A percentile compares a stretch with the other conserved stretches of the same genome.
Evolutionary conservation across 2,888 invertebrate genomes (phyloP).

Genomic region (Lumbricus terrestris): DNA sequence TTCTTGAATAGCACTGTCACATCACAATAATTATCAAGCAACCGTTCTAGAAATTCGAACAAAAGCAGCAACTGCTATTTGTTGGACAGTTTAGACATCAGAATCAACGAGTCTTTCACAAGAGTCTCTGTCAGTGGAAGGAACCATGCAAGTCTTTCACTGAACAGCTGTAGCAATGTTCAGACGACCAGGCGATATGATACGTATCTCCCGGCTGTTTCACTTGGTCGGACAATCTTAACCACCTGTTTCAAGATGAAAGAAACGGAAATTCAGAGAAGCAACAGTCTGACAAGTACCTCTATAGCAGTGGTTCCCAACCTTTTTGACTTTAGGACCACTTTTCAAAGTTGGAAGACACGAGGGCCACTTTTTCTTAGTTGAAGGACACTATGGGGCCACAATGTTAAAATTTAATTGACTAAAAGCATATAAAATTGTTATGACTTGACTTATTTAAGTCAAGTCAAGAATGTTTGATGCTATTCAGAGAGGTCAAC

Average conservation of each 20-base stretch:
- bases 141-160: not conserved
- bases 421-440: too few species aligned
- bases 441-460: too few species aligned
- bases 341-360: too few species aligned
- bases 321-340: too few species aligned
- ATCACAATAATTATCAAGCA: not conserved
- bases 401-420: too few species aligned
- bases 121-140: not conserved
- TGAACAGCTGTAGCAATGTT: not conserved
- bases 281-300: too few species aligned
- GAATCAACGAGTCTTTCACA: not conserved
- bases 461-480: too few species aligned
- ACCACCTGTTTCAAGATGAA: constrained; percentile 33
- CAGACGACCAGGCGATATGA: constrained; percentile 41
- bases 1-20: not conserved
- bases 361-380: too few species aligned
- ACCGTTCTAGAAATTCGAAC: not conserved
- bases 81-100: not conserved
- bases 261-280: not conserved
- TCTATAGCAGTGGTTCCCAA: too few species aligned
- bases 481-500: too few species aligned
- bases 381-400: too few species aligned
- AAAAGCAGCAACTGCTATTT: not conserved
- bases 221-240: constrained; percentile 40
- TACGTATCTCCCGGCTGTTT: constrained; percentile 39